Base-by-base conservation (phyloP, 2,113 vertebrate genomes). In the Chroicocephalus ridibundus region DNA sequence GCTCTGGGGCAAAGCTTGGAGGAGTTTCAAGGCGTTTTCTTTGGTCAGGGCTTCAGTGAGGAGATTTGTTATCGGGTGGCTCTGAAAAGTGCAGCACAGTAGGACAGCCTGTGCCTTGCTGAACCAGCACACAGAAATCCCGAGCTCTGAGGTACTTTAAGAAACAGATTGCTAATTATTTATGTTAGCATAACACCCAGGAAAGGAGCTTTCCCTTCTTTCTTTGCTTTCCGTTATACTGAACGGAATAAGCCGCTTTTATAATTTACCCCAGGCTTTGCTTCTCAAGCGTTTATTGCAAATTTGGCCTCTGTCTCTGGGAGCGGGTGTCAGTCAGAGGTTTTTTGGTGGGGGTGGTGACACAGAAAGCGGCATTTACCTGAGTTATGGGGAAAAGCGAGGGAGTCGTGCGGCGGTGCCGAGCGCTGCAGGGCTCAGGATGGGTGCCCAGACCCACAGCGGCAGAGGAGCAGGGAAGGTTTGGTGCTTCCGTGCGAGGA, bases 151-250 rank as follows among this genome's bases (percentile, higher is more conserved):
- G 18, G 21, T 44, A 34, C 64, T 66, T 62, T 26, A 60, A 83
- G 71, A 74, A 86, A 44, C 6, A 14, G 31, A 10, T 64, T 80
- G 66, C 81, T 95, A 86, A 94, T 96, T 94, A 91, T 93, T 97
- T 58, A 90, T 90, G 54, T 70, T 77, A 91, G 26, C 51, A 32
- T 44, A 78, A 62, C 0, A 0, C 66, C 84, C 77, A 58, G 87
- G 24, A 68, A 77, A 81, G 64, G 70, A 95, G 52, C 75, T 83
- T 90, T 70, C 76, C 40, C 51, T 92, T 76, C 24, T 0, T 87
- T 79, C 85, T 77, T 88, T 58, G 58, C 65, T 86, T 80, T 40
- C 55, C 55, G 87, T 88, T 68, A 76, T 79, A 26, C 66, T 57
- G 84, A 40, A 51, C 79, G 72, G 84, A 92, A 88, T 75, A 90